Conservation (phyloP, 2,888 invertebrate genomes). For the Pterostichus madidus region DNA sequence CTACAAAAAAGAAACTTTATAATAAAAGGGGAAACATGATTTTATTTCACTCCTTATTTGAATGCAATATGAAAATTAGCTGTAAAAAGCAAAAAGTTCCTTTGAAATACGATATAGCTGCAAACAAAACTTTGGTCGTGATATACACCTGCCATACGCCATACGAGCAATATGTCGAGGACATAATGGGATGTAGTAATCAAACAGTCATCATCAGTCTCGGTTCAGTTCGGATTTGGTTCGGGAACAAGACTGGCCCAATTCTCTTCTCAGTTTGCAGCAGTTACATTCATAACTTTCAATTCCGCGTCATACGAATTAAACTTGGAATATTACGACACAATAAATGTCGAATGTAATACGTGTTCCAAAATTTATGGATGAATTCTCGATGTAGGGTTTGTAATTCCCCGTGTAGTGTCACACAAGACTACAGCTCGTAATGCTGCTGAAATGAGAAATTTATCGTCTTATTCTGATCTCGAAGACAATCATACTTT, state of each 20-base stretch:
- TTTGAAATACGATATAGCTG: constrained; percentile 29
- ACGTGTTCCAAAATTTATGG: constrained; percentile 53
- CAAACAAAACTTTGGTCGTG: constrained; percentile 50
- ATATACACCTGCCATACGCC: constrained; percentile 50
- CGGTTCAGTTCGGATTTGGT: constrained; percentile 24
- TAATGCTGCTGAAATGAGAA: neutral
- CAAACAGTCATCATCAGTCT: constrained; percentile 52
- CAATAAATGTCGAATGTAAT: constrained; percentile 59
- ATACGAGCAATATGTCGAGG: constrained; percentile 39
- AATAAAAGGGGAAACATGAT: no score
- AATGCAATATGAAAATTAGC: constrained; percentile 36
- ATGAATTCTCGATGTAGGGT: neutral
- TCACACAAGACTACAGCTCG: neutral
- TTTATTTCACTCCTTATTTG: neutral
- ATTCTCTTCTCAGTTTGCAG: constrained; percentile 35
- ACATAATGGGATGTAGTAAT: constrained; percentile 54
- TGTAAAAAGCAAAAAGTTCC: constrained; percentile 21
- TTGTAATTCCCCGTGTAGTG: neutral
- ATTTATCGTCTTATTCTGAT: no score
- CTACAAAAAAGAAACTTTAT: no score
- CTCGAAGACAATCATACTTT: no score
- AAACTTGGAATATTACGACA: constrained; percentile 58
- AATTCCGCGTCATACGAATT: constrained; percentile 37
- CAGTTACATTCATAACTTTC: constrained; percentile 42
- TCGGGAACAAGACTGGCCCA: constrained; percentile 21